Conservation (phyloP, 2,797 vertebrate genomes). For the Aphelocoma californica region DNA sequence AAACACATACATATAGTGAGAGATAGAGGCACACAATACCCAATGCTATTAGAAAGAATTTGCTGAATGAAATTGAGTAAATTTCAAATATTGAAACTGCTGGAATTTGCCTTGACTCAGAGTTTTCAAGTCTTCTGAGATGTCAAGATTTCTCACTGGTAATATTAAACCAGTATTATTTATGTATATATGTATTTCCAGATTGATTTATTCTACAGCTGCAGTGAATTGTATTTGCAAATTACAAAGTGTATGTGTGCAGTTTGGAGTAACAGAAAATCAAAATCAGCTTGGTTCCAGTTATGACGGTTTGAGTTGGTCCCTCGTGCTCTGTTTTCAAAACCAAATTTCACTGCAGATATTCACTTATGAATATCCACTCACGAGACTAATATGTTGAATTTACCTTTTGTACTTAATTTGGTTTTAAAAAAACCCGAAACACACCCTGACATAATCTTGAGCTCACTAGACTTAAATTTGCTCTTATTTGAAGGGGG, state of each 20-base stretch:
- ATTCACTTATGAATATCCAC: background rate
- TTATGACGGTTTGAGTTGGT: background rate
- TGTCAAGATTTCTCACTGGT: background rate
- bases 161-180: background rate
- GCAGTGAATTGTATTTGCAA: background rate
- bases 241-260: background rate
- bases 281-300: background rate
- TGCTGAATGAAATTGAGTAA: background rate
- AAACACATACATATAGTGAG: background rate
- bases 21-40: background rate
- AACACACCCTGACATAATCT: background rate
- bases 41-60: background rate
- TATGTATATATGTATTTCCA: background rate
- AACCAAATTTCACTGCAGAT: background rate
- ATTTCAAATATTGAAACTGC: background rate
- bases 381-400: background rate
- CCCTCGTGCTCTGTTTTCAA: background rate
- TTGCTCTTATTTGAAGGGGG: accelerated
- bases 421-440: background rate
- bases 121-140: background rate
- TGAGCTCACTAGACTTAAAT: background rate
- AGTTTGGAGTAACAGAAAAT: background rate
- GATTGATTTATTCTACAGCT: background rate
- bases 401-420: background rate
- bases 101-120: background rate